phyloP scores from a whole-genome alignment of 2,888 invertebrate species.

The Ferrisia virgata region DNA sequence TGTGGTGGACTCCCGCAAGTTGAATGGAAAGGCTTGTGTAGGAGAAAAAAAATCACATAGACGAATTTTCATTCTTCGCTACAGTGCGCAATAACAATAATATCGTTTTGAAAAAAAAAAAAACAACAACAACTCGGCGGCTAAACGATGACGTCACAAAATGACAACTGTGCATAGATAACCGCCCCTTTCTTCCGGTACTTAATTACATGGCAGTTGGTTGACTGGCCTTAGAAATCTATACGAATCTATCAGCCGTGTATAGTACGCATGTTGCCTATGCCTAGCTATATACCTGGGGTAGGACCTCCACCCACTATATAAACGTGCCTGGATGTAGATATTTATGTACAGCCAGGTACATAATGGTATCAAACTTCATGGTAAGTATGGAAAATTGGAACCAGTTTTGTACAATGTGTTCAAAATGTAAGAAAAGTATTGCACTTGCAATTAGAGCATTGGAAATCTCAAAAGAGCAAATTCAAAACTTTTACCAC shows the following conservation, averaged over 20 bases:
- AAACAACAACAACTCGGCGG: neutral
- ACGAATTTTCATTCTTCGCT: conserved; percentile 32
- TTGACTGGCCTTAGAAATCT: conserved; percentile 35
- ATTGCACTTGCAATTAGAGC: too few species aligned
- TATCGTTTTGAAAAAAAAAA: neutral
- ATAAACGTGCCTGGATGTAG: too few species aligned
- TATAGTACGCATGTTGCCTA: neutral
- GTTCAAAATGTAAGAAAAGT: too few species aligned
- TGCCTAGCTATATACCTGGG: neutral
- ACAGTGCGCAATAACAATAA: conserved; percentile 40
- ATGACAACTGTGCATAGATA: conserved; percentile 33
- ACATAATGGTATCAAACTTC: too few species aligned
- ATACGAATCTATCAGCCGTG: neutral
- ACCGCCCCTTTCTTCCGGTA: conserved; percentile 40
- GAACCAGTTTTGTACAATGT: too few species aligned
- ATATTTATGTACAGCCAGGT: too few species aligned
- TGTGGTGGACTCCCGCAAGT: neutral
- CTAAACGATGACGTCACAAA: conserved; percentile 5
- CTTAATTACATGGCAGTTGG: conserved; percentile 30
- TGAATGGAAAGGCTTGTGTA: neutral
- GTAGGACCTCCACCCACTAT: neutral
- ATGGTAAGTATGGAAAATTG: too few species aligned
- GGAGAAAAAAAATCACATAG: conserved; percentile 2
- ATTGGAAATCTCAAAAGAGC: too few species aligned
- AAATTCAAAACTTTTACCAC: too few species aligned